Conservation (phyloP, 2,797 vertebrate species). For the Urocyon cinereoargenteus region DNA sequence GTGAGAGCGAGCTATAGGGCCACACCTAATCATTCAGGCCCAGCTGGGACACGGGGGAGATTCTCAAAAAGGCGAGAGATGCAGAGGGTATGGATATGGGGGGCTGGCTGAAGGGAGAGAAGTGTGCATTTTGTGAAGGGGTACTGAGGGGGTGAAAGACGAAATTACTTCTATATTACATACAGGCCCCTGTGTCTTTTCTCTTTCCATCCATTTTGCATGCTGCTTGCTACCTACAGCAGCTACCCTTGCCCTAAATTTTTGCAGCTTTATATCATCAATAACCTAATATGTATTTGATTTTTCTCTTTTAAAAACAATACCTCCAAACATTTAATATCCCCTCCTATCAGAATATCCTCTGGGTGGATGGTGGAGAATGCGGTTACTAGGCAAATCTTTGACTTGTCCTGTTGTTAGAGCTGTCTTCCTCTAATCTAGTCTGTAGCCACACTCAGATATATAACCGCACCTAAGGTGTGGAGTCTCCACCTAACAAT, state of each 20-base stretch:
- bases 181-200: background rate
- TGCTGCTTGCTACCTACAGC: background rate
- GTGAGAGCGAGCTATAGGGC: constrained; percentile 88
- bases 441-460: background rate
- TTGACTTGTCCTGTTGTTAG: background rate
- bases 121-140: background rate
- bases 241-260: background rate
- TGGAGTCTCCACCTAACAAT: background rate
- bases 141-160: background rate
- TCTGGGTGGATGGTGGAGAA: background rate
- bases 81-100: background rate
- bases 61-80: constrained; percentile 26
- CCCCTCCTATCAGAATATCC: background rate
- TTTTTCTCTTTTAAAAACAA: constrained; percentile 11
- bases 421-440: background rate
- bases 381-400: background rate
- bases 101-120: background rate
- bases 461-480: too few relatives aligned
- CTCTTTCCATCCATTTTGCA: background rate
- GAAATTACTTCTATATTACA: background rate
- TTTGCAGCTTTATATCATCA: background rate
- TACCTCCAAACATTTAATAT: background rate
- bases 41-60: constrained; percentile 36
- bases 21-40: constrained; percentile 87
- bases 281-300: background rate